A percentile compares a stretch with the other conserved stretches of the same genome.
Evolutionary conservation across 2,797 vertebrate species (phyloP).

Genomic region (Nyctalus aviator): DNA sequence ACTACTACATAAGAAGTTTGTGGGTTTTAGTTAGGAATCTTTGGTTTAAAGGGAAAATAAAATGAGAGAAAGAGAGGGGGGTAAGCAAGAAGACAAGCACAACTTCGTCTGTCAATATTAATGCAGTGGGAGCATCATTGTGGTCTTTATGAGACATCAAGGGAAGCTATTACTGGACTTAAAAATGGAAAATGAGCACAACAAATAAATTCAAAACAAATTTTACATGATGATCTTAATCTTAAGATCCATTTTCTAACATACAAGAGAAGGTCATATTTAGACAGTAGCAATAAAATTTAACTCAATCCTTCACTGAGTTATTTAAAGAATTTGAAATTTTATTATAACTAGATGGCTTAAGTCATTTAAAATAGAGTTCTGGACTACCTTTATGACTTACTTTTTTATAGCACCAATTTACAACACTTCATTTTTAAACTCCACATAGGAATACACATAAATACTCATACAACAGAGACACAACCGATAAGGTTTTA

Average conservation of each 20-base stretch:
- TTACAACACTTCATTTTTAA: conserved; percentile 35
- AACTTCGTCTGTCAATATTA: neutral
- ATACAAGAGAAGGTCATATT: neutral
- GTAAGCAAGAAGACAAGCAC: neutral
- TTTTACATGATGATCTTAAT: neutral
- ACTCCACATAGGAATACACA: neutral
- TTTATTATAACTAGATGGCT: conserved; percentile 40
- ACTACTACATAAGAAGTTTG: neutral
- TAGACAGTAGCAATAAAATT: neutral
- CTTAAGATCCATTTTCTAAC: neutral
- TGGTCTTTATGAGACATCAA: neutral
- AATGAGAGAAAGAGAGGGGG: neutral
- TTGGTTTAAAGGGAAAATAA: neutral
- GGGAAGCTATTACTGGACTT: neutral
- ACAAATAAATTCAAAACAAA: neutral
- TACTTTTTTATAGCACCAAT: neutral
- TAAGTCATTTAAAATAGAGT: conserved; percentile 9
- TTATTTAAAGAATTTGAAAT: conserved; percentile 38
- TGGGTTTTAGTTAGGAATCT: neutral
- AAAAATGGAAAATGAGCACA: neutral
- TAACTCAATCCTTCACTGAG: conserved; percentile 38
- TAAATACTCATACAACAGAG: conserved; percentile 20
- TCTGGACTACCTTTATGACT: conserved; percentile 9
- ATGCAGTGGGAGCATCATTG: accelerated
- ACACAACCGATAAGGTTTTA: conserved; percentile 45